Evolutionary conservation across 1,140 invertebrate genomes (phyloP), one percentile per base, ranked within the genome.

Genomic region (Neotoxoptera formosana): DNA sequence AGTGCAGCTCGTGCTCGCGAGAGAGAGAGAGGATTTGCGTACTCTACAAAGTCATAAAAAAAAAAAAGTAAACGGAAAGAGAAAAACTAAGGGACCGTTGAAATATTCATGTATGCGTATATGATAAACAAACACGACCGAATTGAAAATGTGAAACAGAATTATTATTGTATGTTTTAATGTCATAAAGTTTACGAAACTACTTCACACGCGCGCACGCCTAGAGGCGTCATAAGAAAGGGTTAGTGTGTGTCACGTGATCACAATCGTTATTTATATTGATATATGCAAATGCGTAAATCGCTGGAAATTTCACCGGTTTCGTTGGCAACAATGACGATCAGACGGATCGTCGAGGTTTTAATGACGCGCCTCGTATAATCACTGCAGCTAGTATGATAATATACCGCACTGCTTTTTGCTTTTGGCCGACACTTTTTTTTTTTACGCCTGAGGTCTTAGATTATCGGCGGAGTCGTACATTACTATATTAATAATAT

Each of bases 81-180:
- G n/a, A 51, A 51, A 87, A 48, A 87, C 86, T 87, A 48, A 48
- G 86, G 30, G 86, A 8, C 47, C 17, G 30, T 87, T 30, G 86
- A 87, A 87, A 87, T 48, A 87, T 87, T 87, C 86, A 87, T 86
- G 83, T 86, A 86, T 20, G 41, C 36, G 83, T 86, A 34, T 34
- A 86, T 86, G 86, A 48, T 87, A 51, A 87, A 87, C 86, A 87
- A 87, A 87, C 47, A 48, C 17, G n/a, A 34, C 86, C 30, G 86
- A 87, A 48, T 48, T 48, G n/a, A 48, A 48, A 87, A 48, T n/a
- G 47, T 21, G 25, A 47, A 48, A 48, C 45, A 47, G 86, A 87
- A 48, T 87, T 87, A 48, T 87, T 87, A 87, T 87, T 87, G 25
- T 48, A 87, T n/a, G 45, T 87, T 48, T 47, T 47, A 87, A 87